Evolutionary conservation across 2,113 vertebrate species (phyloP).

Genomic region (Callithrix jacchus): DNA sequence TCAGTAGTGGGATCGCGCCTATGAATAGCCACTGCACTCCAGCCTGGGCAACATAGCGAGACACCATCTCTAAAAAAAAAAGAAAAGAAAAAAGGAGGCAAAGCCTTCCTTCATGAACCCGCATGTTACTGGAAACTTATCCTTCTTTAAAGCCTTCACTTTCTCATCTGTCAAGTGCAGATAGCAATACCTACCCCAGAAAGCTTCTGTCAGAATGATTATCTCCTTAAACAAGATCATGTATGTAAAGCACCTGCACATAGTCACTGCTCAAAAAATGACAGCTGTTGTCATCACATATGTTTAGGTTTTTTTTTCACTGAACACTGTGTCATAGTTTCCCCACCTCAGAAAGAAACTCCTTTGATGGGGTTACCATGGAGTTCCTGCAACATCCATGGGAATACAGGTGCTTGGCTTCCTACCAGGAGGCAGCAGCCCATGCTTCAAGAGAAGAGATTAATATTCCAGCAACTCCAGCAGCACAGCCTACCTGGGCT

Average conservation of each 20-base stretch:
- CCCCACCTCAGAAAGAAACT: background rate
- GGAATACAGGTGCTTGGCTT: background rate
- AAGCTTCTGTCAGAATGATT: background rate
- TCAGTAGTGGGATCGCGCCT: too few relatives aligned
- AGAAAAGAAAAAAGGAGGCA: background rate
- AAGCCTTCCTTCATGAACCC: conserved; percentile 1
- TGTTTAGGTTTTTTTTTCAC: background rate
- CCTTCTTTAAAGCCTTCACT: background rate
- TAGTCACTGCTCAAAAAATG: background rate
- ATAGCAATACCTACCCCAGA: background rate
- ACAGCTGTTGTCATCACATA: background rate
- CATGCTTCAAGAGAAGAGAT: background rate
- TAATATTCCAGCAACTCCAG: background rate
- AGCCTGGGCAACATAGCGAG: too few relatives aligned
- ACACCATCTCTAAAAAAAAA: too few relatives aligned
- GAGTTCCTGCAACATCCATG: background rate
- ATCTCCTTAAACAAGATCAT: background rate
- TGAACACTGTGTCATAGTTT: background rate
- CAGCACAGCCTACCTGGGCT: background rate
- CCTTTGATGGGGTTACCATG: background rate
- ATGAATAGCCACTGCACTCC: too few relatives aligned
- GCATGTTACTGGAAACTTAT: background rate
- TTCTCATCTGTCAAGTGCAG: background rate
- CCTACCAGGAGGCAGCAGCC: background rate
- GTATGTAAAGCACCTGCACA: background rate